Evolutionary conservation across 2,797 vertebrate species (phyloP), one percentile per base, ranked within the genome.

Genomic region (Leuciscus waleckii): DNA sequence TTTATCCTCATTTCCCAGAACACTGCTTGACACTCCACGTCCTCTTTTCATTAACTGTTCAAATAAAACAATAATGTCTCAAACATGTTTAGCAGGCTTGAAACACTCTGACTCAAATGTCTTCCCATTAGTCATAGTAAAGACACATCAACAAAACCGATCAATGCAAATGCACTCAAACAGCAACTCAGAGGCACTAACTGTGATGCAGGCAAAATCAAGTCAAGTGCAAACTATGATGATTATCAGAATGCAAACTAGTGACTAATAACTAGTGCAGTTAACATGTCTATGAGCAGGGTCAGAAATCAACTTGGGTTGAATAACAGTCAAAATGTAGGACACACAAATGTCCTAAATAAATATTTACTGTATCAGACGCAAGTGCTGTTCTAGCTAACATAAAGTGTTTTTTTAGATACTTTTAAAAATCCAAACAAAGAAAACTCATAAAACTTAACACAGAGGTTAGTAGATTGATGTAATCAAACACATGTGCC

Each of bases 141-240:
- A 79, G n/a, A 37, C 61, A 49, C 16, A 41, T 58, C 49, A 73
- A 43, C 75, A 58, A 39, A 77, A 61, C 1, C 1, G 3, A 58
- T 58, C 51, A 23, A 56, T 76, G 41, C 21, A 17, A 63, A 82
- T n/a, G 29, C 26, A 61, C 26, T 74, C 69, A 63, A 49, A 82
- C 54, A 63, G 37, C 37, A 63, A 63, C 39, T 58, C 37, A 32
- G 35, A 71, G n/a, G 51, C 13, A 71, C 16, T 32, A 29, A 58
- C 17, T 14, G 35, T 43, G 37, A 19, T 9, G 19, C 80, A 73
- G 46, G 80, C 26, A 29, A 61, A 32, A 32, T 43, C 69, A 73
- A 35, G 80, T 21, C 7, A 81, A 54, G 68, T 70, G 80, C 80
- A 49, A 81, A 81, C 19, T 61, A 41, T 43, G 37, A 43, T 71